A percentile compares a stretch with the other conserved stretches of the same genome.
phyloP scores from a whole-genome alignment of 2,797 vertebrate species.

The Apogon hyalosoma region DNA sequence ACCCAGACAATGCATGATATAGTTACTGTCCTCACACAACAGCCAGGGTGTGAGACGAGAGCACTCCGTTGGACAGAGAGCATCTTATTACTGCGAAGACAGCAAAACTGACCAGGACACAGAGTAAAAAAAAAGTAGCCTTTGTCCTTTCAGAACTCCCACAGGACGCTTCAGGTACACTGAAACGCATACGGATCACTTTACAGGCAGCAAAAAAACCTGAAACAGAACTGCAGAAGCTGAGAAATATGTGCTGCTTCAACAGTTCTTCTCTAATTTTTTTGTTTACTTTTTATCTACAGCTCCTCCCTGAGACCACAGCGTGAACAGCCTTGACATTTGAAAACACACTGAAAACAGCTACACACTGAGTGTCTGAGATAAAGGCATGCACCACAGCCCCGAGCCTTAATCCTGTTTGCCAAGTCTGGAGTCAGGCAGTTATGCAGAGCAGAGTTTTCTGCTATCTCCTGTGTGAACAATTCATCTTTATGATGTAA shows the following conservation, averaged over 20 bases:
- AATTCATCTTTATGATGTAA: not conserved
- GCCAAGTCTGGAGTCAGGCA: not conserved
- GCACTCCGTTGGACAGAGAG: constrained; percentile 9
- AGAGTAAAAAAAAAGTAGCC: constrained; percentile 11
- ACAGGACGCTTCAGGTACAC: constrained; percentile 36
- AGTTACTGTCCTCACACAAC: constrained; percentile 15
- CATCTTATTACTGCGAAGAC: constrained; percentile 30
- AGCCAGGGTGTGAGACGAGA: constrained; percentile 17
- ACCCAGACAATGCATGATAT: constrained; percentile 12
- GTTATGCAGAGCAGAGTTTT: not conserved
- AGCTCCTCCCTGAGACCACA: constrained; percentile 18
- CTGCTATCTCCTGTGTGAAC: not conserved
- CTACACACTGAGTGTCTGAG: not conserved
- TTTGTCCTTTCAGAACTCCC: constrained; percentile 33
- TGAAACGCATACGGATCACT: constrained; percentile 35
- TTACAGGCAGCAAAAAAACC: constrained; percentile 33
- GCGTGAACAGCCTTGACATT: constrained; percentile 2
- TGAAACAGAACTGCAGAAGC: constrained; percentile 27
- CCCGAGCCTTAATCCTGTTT: not conserved
- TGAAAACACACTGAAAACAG: not conserved
- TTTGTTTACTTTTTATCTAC: not conserved
- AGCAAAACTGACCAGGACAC: constrained; percentile 22
- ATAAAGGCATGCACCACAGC: not conserved
- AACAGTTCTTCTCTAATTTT: not conserved
- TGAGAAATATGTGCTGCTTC: not conserved